Percentiles rank a stretch among this genome's conserved stretches.
phyloP scores from a whole-genome alignment of 2,113 vertebrate genomes.

The Tretioscincus oriximinensis region DNA sequence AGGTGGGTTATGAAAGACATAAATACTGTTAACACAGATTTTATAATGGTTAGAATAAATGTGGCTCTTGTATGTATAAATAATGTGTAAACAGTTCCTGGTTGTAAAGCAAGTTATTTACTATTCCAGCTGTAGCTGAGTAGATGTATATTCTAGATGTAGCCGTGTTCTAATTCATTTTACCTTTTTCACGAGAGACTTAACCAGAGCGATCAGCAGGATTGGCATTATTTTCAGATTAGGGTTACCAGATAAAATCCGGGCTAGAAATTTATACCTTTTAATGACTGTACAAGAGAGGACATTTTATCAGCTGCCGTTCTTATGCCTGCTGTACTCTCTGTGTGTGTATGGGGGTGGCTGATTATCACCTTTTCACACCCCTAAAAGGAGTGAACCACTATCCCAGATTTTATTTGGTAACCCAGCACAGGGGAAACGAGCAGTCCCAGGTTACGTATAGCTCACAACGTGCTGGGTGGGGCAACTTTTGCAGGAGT shows the following conservation, averaged over 20 bases:
- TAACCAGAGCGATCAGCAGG: constrained; percentile 61
- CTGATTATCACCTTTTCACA: too few species aligned
- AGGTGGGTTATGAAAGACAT: constrained; percentile 44
- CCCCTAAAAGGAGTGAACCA: too few species aligned
- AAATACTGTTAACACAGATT: constrained; percentile 54
- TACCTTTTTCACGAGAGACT: constrained; percentile 60
- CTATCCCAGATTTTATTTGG: too few species aligned
- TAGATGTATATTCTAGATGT: constrained; percentile 43
- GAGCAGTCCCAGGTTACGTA: constrained; percentile 54
- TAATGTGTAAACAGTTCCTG: constrained; percentile 31
- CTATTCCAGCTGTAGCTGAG: constrained; percentile 44
- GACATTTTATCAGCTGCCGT: too few species aligned
- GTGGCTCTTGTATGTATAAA: constrained; percentile 49
- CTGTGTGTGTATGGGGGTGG: too few species aligned
- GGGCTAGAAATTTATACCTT: too few species aligned
- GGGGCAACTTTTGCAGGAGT: constrained; percentile 41
- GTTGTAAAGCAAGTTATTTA: constrained; percentile 42
- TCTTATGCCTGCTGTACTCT: too few species aligned
- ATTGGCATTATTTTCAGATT: constrained; percentile 66
- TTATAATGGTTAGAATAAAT: constrained; percentile 49
- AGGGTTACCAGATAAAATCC: constrained; percentile 64
- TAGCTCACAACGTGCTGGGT: constrained; percentile 36
- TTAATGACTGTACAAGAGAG: too few species aligned
- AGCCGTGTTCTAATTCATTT: constrained; percentile 52
- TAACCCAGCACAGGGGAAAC: constrained; percentile 45